A percentile compares a stretch with the other conserved stretches of the same genome.
Evolutionary conservation across 2,888 invertebrate species (phyloP).

Genomic region (Andrena minutula): DNA sequence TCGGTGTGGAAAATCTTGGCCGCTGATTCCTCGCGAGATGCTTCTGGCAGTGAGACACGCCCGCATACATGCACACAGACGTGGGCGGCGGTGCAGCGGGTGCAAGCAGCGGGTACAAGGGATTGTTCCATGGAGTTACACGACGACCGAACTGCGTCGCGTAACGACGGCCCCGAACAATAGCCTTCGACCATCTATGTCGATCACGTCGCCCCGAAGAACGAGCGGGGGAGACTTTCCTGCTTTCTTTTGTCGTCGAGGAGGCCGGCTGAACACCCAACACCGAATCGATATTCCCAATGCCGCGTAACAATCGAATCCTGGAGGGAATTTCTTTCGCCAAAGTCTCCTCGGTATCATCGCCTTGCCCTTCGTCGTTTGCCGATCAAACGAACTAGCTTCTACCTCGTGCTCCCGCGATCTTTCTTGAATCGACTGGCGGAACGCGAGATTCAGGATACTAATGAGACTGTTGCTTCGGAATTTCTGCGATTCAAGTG

Average conservation of each 20-base stretch:
- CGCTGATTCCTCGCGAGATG: slow-evolving; percentile 17
- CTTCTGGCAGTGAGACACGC: slow-evolving; percentile 8
- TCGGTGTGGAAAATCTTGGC: slow-evolving; percentile 31
- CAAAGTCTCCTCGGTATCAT: slow-evolving; percentile 29
- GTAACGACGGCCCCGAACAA: slow-evolving; percentile 59
- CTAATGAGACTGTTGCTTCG: not conserved
- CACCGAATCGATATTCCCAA: slow-evolving; percentile 60
- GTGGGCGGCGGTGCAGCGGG: not conserved
- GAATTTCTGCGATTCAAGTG: too few species aligned
- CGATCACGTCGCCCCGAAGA: slow-evolving; percentile 54
- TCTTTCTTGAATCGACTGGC: not conserved
- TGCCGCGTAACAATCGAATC: slow-evolving; percentile 67
- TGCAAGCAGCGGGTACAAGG: slow-evolving; percentile 5
- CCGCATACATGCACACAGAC: not conserved
- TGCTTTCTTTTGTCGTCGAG: slow-evolving; percentile 48
- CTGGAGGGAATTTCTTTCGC: slow-evolving; percentile 41
- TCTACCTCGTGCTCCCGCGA: not conserved
- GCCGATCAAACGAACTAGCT: slow-evolving; percentile 5
- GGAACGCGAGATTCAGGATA: not conserved
- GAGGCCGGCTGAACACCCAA: slow-evolving; percentile 44
- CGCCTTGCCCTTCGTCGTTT: not conserved
- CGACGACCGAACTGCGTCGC: slow-evolving; percentile 33
- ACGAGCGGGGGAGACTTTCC: slow-evolving; percentile 36
- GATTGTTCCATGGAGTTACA: slow-evolving; percentile 23
- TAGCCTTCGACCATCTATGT: slow-evolving; percentile 50